These are phyloP conservation scores for Ennomos erosarius DNA, from an alignment of 2,888 invertebrate species.

Conservation along the genomic window DNA sequence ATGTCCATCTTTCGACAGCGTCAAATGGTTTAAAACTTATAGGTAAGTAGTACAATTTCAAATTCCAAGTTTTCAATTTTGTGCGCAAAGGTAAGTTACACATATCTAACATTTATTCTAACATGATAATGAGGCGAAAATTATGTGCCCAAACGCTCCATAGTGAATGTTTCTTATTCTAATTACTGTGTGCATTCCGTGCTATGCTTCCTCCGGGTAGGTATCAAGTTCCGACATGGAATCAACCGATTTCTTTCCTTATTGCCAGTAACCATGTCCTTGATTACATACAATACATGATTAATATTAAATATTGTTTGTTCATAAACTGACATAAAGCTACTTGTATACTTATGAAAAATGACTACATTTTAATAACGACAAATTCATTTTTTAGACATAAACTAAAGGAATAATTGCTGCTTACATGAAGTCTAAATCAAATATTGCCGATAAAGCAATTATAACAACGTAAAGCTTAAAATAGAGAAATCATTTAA, in stretches of 20 bases:
- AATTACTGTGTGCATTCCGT: constrained; percentile 26
- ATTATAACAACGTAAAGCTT: constrained; percentile 47
- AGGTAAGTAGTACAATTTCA: constrained; percentile 38
- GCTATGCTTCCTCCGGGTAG: constrained; percentile 10
- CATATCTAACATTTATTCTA: constrained; percentile 32
- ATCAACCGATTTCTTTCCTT: constrained; percentile 4
- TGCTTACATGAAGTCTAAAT: constrained; percentile 42
- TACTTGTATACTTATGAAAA: constrained; percentile 76
- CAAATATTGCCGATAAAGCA: constrained; percentile 39
- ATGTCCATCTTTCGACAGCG: constrained; percentile 50
- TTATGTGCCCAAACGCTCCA: constrained; percentile 32
- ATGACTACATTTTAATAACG: constrained; percentile 76
- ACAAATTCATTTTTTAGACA: constrained; percentile 48
- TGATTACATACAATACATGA: constrained; percentile 45
- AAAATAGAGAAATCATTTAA: constrained; percentile 65
- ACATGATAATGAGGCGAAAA: constrained; percentile 23
- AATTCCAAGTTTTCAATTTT: constrained; percentile 46
- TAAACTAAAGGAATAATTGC: constrained; percentile 54
- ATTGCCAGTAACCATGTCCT: not conserved
- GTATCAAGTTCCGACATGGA: constrained; percentile 12
- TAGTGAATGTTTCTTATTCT: constrained; percentile 34
- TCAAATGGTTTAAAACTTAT: constrained; percentile 33
- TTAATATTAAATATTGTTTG: constrained; percentile 69
- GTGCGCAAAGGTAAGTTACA: constrained; percentile 50
- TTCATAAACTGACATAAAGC: constrained; percentile 63